Percentiles rank a stretch among this genome's conserved stretches.
Conservation (phyloP, 2,888 invertebrate genomes). For the Volucella bombylans region DNA sequence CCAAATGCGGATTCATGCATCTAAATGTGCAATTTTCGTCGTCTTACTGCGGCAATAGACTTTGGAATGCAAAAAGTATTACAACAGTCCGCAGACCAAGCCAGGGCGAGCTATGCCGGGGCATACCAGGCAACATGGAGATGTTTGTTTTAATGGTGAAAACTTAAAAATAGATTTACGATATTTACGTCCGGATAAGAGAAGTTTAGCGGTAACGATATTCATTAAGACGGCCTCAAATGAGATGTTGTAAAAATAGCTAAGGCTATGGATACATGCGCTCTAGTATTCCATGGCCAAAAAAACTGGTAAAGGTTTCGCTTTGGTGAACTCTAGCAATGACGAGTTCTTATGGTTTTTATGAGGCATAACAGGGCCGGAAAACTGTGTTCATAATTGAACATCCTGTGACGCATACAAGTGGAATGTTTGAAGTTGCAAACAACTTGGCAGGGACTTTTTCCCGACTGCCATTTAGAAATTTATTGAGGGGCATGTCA, state of each 20-base stretch:
- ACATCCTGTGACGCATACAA: slow-evolving; percentile 14
- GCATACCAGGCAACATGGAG: slow-evolving; percentile 2
- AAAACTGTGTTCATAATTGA: not conserved
- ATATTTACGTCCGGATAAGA: slow-evolving; percentile 51
- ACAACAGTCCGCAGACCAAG: too few species aligned
- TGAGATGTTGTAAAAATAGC: slow-evolving; percentile 55
- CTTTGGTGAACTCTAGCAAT: not conserved
- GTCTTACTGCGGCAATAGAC: slow-evolving; percentile 32
- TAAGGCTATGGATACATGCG: not conserved
- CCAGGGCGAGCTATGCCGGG: not conserved
- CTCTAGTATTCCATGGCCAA: not conserved
- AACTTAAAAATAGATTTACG: slow-evolving; percentile 64
- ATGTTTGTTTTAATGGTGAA: slow-evolving; percentile 9
- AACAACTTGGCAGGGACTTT: too few species aligned
- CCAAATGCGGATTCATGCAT: slow-evolving; percentile 11
- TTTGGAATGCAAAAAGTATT: slow-evolving; percentile 42
- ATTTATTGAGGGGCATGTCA: too few species aligned
- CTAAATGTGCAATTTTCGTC: slow-evolving; percentile 20
- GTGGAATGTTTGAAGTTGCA: not conserved
- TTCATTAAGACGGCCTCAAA: slow-evolving; percentile 46
- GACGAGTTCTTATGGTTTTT: not conserved
- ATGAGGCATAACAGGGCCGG: slow-evolving; percentile 7
- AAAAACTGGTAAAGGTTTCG: not conserved
- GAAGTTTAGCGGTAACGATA: slow-evolving; percentile 29
- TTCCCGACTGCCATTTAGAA: too few species aligned